Evolutionary conservation across 1,140 invertebrate genomes (phyloP).

Genomic region (Dolichoris vasculosae): DNA sequence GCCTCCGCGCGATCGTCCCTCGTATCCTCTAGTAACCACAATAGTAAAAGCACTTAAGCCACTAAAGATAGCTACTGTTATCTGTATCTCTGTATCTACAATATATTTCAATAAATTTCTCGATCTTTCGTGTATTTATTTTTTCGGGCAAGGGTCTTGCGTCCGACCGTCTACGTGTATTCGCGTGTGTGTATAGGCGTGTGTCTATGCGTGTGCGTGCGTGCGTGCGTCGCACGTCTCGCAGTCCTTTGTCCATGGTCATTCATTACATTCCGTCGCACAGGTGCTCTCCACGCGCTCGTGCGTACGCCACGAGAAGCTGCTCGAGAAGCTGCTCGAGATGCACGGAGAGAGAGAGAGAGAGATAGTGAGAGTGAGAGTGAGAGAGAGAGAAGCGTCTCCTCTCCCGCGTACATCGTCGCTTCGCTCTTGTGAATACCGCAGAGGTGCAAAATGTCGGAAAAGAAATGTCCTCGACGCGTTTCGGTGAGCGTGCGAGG

Average conservation of each 20-base stretch:
- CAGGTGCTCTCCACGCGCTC: neutral
- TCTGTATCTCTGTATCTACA: slow-evolving; percentile 70
- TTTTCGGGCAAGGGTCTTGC: neutral
- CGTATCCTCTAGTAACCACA: slow-evolving; percentile 57
- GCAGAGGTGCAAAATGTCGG: neutral
- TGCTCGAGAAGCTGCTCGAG: too few relatives aligned
- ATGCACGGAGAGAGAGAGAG: too few relatives aligned
- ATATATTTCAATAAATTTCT: slow-evolving; percentile 68
- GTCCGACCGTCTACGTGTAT: too few relatives aligned
- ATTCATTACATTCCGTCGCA: neutral
- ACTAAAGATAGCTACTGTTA: slow-evolving; percentile 69
- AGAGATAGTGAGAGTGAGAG: too few relatives aligned
- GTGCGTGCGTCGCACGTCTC: neutral
- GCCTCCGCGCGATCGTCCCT: neutral
- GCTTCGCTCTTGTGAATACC: neutral
- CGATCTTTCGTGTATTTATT: too few relatives aligned
- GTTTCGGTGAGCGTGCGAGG: neutral
- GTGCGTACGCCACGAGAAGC: too few relatives aligned
- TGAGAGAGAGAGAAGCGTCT: too few relatives aligned
- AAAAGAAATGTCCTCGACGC: neutral
- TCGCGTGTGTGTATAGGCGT: neutral
- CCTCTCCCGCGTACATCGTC: neutral
- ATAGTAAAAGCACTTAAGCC: slow-evolving; percentile 75
- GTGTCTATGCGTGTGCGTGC: neutral
- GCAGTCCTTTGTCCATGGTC: neutral